Evolutionary conservation across 2,888 invertebrate species (phyloP).

Genomic region (Galerucella nymphaeae): DNA sequence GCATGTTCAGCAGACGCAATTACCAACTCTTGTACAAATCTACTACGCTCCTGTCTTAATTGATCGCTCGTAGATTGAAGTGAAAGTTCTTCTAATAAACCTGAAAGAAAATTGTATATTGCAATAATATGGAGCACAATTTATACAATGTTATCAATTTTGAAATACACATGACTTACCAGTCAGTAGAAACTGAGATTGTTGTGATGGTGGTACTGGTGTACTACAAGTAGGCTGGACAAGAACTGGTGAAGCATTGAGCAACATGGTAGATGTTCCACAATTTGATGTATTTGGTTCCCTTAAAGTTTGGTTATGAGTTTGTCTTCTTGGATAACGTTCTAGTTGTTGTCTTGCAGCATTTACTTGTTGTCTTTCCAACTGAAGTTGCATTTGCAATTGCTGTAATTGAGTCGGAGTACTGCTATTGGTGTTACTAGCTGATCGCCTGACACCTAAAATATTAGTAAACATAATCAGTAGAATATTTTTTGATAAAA

Average conservation of each 20-base stretch:
- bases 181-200: slow-evolving; percentile 61
- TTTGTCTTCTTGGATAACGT: slow-evolving; percentile 85
- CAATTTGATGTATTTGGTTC: slow-evolving; percentile 55
- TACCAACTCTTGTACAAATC: slow-evolving; percentile 78
- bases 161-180: slow-evolving; percentile 41
- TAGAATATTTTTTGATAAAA: background rate
- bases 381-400: slow-evolving; percentile 93
- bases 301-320: slow-evolving; percentile 67
- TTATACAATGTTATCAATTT: too few species aligned
- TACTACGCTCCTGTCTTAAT: slow-evolving; percentile 72
- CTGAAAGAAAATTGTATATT: too few species aligned
- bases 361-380: slow-evolving; percentile 88
- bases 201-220: slow-evolving; percentile 57
- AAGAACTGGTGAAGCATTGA: slow-evolving; percentile 60
- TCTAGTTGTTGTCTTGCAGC: slow-evolving; percentile 90
- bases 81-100: slow-evolving; percentile 67
- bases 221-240: slow-evolving; percentile 59
- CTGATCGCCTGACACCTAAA: slow-evolving; percentile 78
- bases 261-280: slow-evolving; percentile 58
- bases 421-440: slow-evolving; percentile 68
- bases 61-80: slow-evolving; percentile 69
- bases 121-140: too few species aligned
- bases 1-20: slow-evolving; percentile 66
- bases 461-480: slow-evolving; percentile 1
- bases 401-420: slow-evolving; percentile 89